Conservation (phyloP, 2,113 vertebrate genomes). For the Proterorhinus semilunaris region DNA sequence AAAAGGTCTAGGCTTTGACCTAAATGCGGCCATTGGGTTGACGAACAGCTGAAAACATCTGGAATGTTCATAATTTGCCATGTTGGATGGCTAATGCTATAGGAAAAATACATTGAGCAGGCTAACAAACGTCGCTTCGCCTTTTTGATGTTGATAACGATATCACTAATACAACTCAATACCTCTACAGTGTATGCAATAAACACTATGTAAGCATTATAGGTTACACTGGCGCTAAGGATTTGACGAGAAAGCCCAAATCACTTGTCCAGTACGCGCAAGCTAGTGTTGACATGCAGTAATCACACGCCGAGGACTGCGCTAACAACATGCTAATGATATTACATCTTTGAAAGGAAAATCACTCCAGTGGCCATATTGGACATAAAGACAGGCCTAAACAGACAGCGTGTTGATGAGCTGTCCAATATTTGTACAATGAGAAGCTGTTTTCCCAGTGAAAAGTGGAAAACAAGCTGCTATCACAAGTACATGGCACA, state of each 20-base stretch:
- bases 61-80: too few relatives aligned
- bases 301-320: neutral
- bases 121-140: too few relatives aligned
- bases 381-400: neutral
- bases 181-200: neutral
- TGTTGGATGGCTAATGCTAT: too few relatives aligned
- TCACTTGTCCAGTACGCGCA: neutral
- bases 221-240: neutral
- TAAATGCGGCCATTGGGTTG: too few relatives aligned
- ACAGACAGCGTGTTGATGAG: constrained; percentile 11
- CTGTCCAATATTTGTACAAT: constrained; percentile 15
- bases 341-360: neutral
- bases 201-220: neutral
- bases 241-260: neutral
- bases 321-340: constrained; percentile 5
- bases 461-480: constrained; percentile 6
- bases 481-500: constrained; percentile 24
- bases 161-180: too few relatives aligned
- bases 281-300: neutral
- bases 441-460: constrained; percentile 12
- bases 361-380: neutral
- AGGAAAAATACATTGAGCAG: too few relatives aligned
- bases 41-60: too few relatives aligned
- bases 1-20: too few relatives aligned
- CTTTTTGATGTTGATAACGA: too few relatives aligned